Evolutionary conservation across 2,888 invertebrate genomes (phyloP).

Genomic region (Ormyrus pomaceus): DNA sequence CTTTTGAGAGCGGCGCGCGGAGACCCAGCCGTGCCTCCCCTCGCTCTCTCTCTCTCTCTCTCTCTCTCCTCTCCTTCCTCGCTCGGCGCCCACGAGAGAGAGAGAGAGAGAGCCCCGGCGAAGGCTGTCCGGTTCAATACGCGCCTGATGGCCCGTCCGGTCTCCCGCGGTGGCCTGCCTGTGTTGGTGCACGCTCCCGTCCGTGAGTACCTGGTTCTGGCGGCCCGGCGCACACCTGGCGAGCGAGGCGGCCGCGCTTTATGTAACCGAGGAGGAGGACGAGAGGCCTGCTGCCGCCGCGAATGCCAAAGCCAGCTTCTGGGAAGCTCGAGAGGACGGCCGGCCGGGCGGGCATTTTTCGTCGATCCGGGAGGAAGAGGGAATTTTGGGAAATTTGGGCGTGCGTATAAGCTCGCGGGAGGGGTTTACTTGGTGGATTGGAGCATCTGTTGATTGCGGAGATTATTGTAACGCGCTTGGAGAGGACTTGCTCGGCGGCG

Average conservation of each 20-base stretch:
- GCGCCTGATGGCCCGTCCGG: slow-evolving; percentile 32
- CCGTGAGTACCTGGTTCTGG: slow-evolving; percentile 35
- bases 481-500: no score
- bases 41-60: slow-evolving; percentile 8
- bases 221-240: slow-evolving; percentile 20
- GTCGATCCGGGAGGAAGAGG: no score
- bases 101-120: slow-evolving; percentile 16
- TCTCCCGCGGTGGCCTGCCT: not conserved
- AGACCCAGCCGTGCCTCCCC: not conserved
- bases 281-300: slow-evolving; percentile 20
- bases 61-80: not conserved
- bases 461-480: no score
- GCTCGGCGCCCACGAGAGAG: not conserved
- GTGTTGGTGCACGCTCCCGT: not conserved
- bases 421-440: no score
- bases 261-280: slow-evolving; percentile 16
- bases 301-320: slow-evolving; percentile 6
- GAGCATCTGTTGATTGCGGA: no score
- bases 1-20: no score
- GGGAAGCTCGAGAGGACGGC: no score
- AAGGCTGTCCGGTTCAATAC: slow-evolving; percentile 47
- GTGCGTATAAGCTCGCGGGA: no score
- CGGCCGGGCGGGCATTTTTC: no score
- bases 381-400: no score
- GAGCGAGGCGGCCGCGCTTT: slow-evolving; percentile 17